Conservation (phyloP, 1,140 invertebrate species). For the Pectinophora gossypiella region DNA sequence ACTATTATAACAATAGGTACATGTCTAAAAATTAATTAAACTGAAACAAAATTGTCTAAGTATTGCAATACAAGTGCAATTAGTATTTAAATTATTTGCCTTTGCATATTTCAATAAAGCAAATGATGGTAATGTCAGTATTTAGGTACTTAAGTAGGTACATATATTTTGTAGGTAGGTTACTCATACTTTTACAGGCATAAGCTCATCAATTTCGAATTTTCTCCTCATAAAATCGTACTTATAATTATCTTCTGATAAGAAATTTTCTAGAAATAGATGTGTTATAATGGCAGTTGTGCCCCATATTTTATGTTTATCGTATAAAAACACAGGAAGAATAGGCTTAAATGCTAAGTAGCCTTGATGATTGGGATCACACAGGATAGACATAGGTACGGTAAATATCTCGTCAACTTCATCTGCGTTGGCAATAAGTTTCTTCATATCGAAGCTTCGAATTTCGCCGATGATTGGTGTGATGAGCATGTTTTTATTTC, state of each 20-base stretch:
- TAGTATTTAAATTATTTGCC: too few relatives aligned
- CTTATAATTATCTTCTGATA: slow-evolving; percentile 46
- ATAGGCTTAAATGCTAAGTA: slow-evolving; percentile 31
- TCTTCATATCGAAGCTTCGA: slow-evolving; percentile 65
- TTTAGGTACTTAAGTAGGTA: too few relatives aligned
- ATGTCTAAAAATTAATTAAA: too few relatives aligned
- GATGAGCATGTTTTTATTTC: slow-evolving; percentile 76
- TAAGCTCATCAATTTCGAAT: slow-evolving; percentile 41
- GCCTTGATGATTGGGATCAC: slow-evolving; percentile 76
- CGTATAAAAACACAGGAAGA: slow-evolving; percentile 47
- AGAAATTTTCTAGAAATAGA: slow-evolving; percentile 54
- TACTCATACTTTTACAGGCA: too few relatives aligned
- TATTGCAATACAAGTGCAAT: too few relatives aligned
- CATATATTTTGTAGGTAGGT: too few relatives aligned
- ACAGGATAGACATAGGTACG: slow-evolving; percentile 81
- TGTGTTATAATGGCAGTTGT: slow-evolving; percentile 67
- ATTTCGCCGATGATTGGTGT: slow-evolving; percentile 88
- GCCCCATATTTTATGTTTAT: slow-evolving; percentile 67
- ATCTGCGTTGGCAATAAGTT: slow-evolving; percentile 78
- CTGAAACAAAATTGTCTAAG: too few relatives aligned
- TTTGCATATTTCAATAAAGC: too few relatives aligned
- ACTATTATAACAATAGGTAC: too few relatives aligned
- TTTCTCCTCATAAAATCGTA: slow-evolving; percentile 39
- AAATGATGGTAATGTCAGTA: too few relatives aligned
- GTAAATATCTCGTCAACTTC: slow-evolving; percentile 91